A percentile compares a stretch with the other conserved stretches of the same genome.
These are phyloP conservation scores for Protobothrops mucrosquamatus DNA, from an alignment of 2,113 vertebrate species.

Conservation along the genomic window DNA sequence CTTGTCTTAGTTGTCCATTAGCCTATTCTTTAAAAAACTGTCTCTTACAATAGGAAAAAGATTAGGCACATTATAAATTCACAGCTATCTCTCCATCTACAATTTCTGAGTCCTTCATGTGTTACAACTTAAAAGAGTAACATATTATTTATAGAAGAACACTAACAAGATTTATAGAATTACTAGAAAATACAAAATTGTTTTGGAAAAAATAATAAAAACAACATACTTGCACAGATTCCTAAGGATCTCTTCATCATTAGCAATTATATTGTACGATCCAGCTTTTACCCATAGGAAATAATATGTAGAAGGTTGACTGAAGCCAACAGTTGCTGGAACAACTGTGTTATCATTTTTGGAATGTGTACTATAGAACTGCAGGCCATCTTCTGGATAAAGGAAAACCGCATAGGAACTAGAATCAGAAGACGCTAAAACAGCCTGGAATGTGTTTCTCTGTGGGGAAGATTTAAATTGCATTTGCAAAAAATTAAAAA, in stretches of 20 bases:
- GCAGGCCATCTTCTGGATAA: constrained; percentile 82
- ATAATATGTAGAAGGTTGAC: constrained; percentile 72
- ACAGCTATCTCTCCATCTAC: neutral
- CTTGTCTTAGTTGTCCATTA: neutral
- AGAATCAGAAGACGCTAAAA: constrained; percentile 80
- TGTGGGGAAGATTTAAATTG: constrained; percentile 57
- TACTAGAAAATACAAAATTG: neutral
- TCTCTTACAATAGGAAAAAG: neutral
- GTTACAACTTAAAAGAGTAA: neutral
- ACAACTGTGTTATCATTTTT: constrained; percentile 56
- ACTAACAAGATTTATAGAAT: neutral
- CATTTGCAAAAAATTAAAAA: constrained; percentile 41
- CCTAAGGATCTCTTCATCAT: constrained; percentile 75
- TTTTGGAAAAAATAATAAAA: neutral
- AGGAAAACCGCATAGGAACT: constrained; percentile 86
- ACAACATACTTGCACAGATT: constrained; percentile 80
- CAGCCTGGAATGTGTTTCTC: constrained; percentile 94
- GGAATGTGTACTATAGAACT: constrained; percentile 76
- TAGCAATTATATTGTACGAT: constrained; percentile 77
- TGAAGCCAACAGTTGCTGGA: constrained; percentile 82
- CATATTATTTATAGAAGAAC: neutral
- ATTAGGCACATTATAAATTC: neutral
- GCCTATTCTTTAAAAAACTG: neutral
- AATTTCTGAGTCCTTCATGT: neutral
- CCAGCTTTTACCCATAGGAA: constrained; percentile 73